Evolutionary conservation across 2,113 vertebrate species (phyloP).

Genomic region (Thunnus maccoyii): DNA sequence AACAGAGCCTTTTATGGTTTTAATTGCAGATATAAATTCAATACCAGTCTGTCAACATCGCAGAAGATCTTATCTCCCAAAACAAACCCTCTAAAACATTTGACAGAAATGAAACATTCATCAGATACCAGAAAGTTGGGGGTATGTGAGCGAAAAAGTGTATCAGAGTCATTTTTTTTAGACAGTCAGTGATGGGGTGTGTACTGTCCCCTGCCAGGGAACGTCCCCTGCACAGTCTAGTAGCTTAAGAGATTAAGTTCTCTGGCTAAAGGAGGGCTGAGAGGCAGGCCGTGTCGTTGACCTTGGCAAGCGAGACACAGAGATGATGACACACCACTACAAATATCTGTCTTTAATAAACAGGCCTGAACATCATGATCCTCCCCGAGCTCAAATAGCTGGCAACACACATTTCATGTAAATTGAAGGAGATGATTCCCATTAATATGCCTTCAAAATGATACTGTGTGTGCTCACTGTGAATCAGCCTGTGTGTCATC

Average conservation of each 20-base stretch:
- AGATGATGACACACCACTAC: conserved; percentile 54
- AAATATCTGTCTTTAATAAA: conserved; percentile 72
- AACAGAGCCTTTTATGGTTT: conserved; percentile 19
- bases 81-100: not conserved
- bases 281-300: conserved; percentile 56
- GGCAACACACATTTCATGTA: conserved; percentile 2
- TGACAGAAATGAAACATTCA: not conserved
- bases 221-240: conserved; percentile 49
- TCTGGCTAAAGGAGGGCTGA: conserved; percentile 49
- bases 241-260: conserved; percentile 62
- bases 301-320: conserved; percentile 63
- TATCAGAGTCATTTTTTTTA: conserved; percentile 24
- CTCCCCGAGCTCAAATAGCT: conserved; percentile 16
- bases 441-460: no score
- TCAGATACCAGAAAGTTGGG: not conserved
- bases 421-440: not conserved
- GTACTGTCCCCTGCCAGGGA: conserved; percentile 36
- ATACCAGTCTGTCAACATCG: not conserved
- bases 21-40: conserved; percentile 16
- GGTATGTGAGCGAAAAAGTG: not conserved
- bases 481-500: not conserved
- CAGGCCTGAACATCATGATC: conserved; percentile 34
- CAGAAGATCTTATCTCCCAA: not conserved
- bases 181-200: conserved; percentile 31
- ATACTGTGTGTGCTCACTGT: no score